These are phyloP conservation scores for Philaenus spumarius DNA, from an alignment of 1,140 invertebrate species.

Conservation along the genomic window DNA sequence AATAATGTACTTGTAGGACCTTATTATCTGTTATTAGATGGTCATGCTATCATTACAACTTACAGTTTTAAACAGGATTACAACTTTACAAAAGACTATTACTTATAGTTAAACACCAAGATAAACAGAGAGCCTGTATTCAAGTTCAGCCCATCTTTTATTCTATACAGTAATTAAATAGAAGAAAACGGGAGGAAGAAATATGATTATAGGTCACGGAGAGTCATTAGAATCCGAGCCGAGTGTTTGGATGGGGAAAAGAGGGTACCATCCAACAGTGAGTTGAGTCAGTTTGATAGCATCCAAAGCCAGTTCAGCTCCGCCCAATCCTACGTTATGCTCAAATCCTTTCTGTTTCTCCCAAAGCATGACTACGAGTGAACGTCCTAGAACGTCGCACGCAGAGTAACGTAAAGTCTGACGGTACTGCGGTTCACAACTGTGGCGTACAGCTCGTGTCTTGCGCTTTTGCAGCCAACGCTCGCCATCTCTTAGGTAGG, in stretches of 20 bases:
- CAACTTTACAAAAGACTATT: too few relatives aligned
- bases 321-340: slow-evolving; percentile 80
- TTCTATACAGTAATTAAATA: too few relatives aligned
- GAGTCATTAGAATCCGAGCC: slow-evolving; percentile 63
- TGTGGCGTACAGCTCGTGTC: slow-evolving; percentile 71
- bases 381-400: slow-evolving; percentile 76
- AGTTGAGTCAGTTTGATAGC: slow-evolving; percentile 66
- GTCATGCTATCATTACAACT: too few relatives aligned
- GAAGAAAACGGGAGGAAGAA: too few relatives aligned
- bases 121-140: too few relatives aligned
- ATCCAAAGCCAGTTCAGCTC: slow-evolving; percentile 75
- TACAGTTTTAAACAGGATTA: too few relatives aligned
- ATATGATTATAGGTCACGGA: slow-evolving; percentile 38
- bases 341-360: slow-evolving; percentile 78
- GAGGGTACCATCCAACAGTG: slow-evolving; percentile 80
- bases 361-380: slow-evolving; percentile 84
- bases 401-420: slow-evolving; percentile 82
- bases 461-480: slow-evolving; percentile 86
- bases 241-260: slow-evolving; percentile 71
- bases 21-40: too few relatives aligned
- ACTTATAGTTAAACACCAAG: too few relatives aligned
- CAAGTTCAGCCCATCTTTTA: too few relatives aligned
- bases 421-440: slow-evolving; percentile 72
- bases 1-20: too few relatives aligned
- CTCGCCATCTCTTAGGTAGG: slow-evolving; percentile 80